phyloP scores from a whole-genome alignment of 2,888 invertebrate genomes.

The Allolobophora icterica region DNA sequence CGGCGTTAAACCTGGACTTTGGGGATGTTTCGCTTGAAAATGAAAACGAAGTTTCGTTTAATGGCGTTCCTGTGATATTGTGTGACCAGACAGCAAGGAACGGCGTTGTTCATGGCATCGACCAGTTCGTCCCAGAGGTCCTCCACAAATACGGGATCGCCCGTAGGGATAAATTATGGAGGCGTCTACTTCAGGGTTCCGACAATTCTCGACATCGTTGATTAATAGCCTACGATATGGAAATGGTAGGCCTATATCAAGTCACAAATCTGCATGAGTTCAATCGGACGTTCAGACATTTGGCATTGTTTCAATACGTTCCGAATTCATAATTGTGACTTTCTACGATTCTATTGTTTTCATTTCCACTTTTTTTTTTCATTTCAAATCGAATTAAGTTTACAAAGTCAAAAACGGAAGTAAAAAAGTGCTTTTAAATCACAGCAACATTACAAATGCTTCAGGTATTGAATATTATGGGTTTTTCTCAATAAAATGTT shows the following conservation, averaged over 20 bases:
- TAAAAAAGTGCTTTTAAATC: too few species aligned
- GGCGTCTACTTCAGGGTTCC: not conserved
- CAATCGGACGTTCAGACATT: not conserved
- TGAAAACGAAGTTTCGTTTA: constrained; percentile 57
- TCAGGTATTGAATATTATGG: too few species aligned
- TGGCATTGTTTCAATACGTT: not conserved
- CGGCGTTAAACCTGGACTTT: constrained; percentile 61
- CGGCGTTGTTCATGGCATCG: constrained; percentile 76
- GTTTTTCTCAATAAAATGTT: too few species aligned
- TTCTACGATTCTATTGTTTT: not conserved
- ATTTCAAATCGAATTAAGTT: not conserved
- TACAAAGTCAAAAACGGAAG: not conserved
- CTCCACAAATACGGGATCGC: constrained; percentile 24
- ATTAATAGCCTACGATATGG: not conserved
- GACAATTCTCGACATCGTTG: constrained; percentile 23
- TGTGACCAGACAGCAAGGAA: constrained; percentile 75
- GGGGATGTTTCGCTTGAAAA: constrained; percentile 58
- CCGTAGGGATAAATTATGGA: not conserved
- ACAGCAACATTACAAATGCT: too few species aligned
- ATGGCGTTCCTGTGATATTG: constrained; percentile 64
- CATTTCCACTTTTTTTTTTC: too few species aligned
- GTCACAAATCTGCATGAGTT: not conserved
- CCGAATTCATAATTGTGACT: not conserved
- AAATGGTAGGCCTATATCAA: not conserved
- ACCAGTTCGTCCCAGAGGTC: constrained; percentile 68